Evolutionary conservation across 2,888 invertebrate species (phyloP), one percentile per base, ranked within the genome.

Genomic region (Chymomyza caudatula): DNA sequence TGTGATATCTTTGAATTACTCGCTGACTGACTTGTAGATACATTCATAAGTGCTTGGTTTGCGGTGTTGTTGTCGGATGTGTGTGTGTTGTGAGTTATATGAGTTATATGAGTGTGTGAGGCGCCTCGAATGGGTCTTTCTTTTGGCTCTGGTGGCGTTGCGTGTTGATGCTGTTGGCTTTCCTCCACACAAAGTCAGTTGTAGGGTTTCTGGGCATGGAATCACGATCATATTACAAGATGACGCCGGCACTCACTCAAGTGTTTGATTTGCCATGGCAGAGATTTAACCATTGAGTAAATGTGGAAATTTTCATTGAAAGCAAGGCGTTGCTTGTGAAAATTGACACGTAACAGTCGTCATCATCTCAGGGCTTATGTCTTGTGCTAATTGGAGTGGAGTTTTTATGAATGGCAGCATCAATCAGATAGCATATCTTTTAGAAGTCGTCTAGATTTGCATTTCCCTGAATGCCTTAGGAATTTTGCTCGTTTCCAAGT

Each of bases 281-380:
- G 67, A 53, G 44, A 20, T 29, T 8, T 13, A 53, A 61, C 62
- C 79, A 80, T 82, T 80, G 83, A 85, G 83, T 67, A 83, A 77
- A 79, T 67, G 65, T 58, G 55, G 60, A 75, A 77, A 83, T 63
- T 65, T 71, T 71, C 74, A 81, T 69, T 80, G 85, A 85, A 83
- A 80, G 66, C 61, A 74, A 67, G 73, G 65, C 43, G 76, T 74
- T 84, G 78, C 78, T 80, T 80, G 83, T 80, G 85, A 75, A 85
- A 80, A 80, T 58, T 73, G 85, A 80, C 83, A 78, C 80, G 29
- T 37, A 37, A 37, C 29, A 8, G 78, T 74, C 79, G 71, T 47
- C 8, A 2, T 15, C 15, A 47, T 47, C 44, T 15, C 13, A 6
- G 5, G 44, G 44, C 44, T 47, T 47, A 17, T 17, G 44, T 47